These are phyloP conservation scores for Dasysyrphus tricinctus DNA, from an alignment of 2,888 invertebrate species.

Conservation along the genomic window DNA sequence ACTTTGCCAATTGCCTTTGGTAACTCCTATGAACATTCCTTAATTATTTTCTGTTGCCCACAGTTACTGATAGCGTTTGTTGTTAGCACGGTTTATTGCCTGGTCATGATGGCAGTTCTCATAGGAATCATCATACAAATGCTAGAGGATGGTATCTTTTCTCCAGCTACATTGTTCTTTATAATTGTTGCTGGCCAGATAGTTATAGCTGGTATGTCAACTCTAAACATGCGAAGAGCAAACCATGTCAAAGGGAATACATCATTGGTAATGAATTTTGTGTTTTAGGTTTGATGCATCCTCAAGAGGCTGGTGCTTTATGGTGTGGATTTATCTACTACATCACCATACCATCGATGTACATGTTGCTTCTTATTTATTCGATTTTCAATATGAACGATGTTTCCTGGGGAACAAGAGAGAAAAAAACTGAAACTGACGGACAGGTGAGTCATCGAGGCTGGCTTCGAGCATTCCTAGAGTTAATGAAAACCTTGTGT, in stretches of 20 bases:
- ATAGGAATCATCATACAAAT: slow-evolving; percentile 92
- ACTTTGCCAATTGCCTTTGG: not conserved
- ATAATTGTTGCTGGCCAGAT: slow-evolving; percentile 89
- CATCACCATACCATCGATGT: slow-evolving; percentile 97
- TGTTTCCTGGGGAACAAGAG: slow-evolving; percentile 97
- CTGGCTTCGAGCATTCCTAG: not conserved
- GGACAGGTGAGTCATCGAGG: slow-evolving; percentile 44
- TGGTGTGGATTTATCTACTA: slow-evolving; percentile 91
- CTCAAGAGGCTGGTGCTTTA: slow-evolving; percentile 91
- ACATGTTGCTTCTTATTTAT: slow-evolving; percentile 95
- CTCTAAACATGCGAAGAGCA: not conserved
- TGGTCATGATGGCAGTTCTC: slow-evolving; percentile 94
- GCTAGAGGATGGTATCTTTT: slow-evolving; percentile 90
- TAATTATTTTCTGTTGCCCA: slow-evolving; percentile 3
- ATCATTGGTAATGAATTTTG: slow-evolving; percentile 2
- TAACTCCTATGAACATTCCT: not conserved
- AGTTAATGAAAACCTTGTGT: not conserved
- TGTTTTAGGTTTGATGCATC: slow-evolving; percentile 87
- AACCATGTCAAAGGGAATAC: not conserved
- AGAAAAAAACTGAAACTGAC: slow-evolving; percentile 84
- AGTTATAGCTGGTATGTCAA: slow-evolving; percentile 85
- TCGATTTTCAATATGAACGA: slow-evolving; percentile 96
- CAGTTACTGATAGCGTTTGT: slow-evolving; percentile 89
- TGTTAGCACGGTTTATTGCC: slow-evolving; percentile 90
- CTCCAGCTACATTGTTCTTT: slow-evolving; percentile 94